Base-by-base conservation (phyloP, 2,888 invertebrate species). In the Spialia ferax region DNA sequence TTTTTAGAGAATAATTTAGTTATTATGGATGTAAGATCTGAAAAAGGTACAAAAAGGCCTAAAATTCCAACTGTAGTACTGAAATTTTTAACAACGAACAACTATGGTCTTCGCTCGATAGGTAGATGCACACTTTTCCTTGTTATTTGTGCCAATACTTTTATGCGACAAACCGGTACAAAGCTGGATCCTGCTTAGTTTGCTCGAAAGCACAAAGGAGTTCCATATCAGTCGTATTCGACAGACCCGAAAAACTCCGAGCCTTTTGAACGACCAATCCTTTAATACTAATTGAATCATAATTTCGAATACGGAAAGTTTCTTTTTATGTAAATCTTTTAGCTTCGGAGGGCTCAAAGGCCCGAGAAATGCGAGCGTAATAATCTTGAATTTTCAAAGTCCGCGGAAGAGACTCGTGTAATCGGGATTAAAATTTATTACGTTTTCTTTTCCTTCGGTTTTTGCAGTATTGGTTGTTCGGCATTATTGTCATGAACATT, bases 271-370 rank as follows among this genome's bases (percentile, higher is more conserved):
- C 80, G 80, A 79, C 86, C 91, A 91, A 91, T 91, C 91, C 93
- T 89, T 91, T 93, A 93, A 93, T 89, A 91, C 93, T 93, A 93
- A 93, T 93, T 93, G 93, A 93, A 93, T 93, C 91, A 92, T 93
- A 93, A 93, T 93, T 92, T 89, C 79, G 81, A 81, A 87, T 86
- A 85, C 86, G 87, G 83, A 86, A 91, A 91, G 86, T 93, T 93
- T 91, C 91, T 91, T 93, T 93, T 92, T 89, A 92, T 91, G 91
- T 87, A 92, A 92, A 92, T 91, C 88, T 91, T 89, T 89, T 85
- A 80, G 84, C 81, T 82, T 82, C 79, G 73, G 80, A 80, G 79
- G 79, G 80, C 83, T 89, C 87, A 88, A 88, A 89, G 86, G 84
- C 81, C 84, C 81, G 81, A 80, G 83, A 84, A 88, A 88, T 85